These are phyloP conservation scores for Marasmarcha lunaedactyla DNA, from an alignment of 2,888 invertebrate genomes.

Conservation along the genomic window DNA sequence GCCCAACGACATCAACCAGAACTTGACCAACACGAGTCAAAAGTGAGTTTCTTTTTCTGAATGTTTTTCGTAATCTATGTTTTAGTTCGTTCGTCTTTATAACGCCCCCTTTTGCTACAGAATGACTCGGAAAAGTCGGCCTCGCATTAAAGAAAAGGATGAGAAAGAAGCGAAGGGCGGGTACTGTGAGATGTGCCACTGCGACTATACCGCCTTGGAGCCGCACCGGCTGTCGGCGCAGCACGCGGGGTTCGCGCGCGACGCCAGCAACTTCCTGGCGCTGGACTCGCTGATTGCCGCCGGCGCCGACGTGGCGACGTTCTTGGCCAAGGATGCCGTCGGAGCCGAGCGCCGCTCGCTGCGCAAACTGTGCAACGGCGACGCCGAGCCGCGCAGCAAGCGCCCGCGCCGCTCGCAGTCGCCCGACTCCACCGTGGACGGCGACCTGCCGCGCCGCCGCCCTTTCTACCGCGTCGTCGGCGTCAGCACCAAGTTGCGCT, in stretches of 20 bases:
- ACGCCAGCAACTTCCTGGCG: slow-evolving; percentile 72
- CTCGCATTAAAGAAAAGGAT: slow-evolving; percentile 51
- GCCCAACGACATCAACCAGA: slow-evolving; percentile 24
- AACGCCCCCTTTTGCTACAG: slow-evolving; percentile 35
- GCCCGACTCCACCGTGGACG: slow-evolving; percentile 25
- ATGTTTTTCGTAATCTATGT: not conserved
- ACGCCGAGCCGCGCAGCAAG: slow-evolving; percentile 27
- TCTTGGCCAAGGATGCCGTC: slow-evolving; percentile 69
- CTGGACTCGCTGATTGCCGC: slow-evolving; percentile 47
- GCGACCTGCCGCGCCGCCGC: slow-evolving; percentile 32
- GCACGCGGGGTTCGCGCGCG: slow-evolving; percentile 72
- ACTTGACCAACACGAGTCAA: slow-evolving; percentile 22
- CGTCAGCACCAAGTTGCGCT: slow-evolving; percentile 75
- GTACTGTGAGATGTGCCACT: slow-evolving; percentile 85
- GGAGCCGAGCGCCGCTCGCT: slow-evolving; percentile 48
- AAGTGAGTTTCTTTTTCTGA: slow-evolving; percentile 33
- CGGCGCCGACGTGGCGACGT: slow-evolving; percentile 76
- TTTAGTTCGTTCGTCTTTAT: too few species aligned
- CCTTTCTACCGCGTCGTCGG: slow-evolving; percentile 81
- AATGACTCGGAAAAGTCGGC: slow-evolving; percentile 68
- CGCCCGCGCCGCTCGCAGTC: slow-evolving; percentile 38
- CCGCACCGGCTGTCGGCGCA: slow-evolving; percentile 78
- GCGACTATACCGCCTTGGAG: slow-evolving; percentile 77
- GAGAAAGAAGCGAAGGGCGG: slow-evolving; percentile 67
- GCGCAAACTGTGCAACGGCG: slow-evolving; percentile 51